A percentile compares a stretch with the other conserved stretches of the same genome.
Evolutionary conservation across 37 sponge, comb jelly and placozoan species (phyloP).

Genomic region (Agelas oroides): DNA sequence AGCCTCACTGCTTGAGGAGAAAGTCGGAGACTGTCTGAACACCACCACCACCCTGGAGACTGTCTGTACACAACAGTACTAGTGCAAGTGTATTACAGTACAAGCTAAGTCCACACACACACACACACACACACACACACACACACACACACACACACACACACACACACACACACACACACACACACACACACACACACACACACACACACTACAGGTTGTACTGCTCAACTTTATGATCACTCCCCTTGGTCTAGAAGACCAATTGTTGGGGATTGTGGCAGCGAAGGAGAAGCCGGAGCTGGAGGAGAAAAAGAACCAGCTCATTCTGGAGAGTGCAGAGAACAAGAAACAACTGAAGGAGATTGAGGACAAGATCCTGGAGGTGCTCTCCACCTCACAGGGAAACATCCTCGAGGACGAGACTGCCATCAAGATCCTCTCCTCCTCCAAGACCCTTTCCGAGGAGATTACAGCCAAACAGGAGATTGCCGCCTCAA

Average conservation of each 20-base stretch:
- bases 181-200: constrained; percentile 16
- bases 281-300: constrained; percentile 99
- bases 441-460: constrained; percentile 94
- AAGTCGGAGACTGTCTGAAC: no score
- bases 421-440: constrained; percentile 94
- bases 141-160: constrained; percentile 27
- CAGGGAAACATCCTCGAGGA: constrained; percentile 98
- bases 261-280: constrained; percentile 97
- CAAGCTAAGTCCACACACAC: background rate
- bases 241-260: constrained; percentile 98
- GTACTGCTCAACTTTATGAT: constrained; percentile 98
- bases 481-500: constrained; percentile 92
- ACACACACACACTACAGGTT: constrained; percentile 59
- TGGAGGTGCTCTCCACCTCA: constrained; percentile 92
- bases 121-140: constrained; percentile 16
- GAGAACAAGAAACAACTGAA: constrained; percentile 96
- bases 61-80: no score
- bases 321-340: constrained; percentile 96
- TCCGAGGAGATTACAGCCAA: constrained; percentile 96
- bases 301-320: constrained; percentile 97
- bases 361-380: constrained; percentile 98
- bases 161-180: constrained; percentile 34
- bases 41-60: no score
- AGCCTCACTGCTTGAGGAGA: no score
- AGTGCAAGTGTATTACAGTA: no score